Base-by-base conservation (phyloP, 2,888 invertebrate genomes). In the Eudemis profundana region DNA sequence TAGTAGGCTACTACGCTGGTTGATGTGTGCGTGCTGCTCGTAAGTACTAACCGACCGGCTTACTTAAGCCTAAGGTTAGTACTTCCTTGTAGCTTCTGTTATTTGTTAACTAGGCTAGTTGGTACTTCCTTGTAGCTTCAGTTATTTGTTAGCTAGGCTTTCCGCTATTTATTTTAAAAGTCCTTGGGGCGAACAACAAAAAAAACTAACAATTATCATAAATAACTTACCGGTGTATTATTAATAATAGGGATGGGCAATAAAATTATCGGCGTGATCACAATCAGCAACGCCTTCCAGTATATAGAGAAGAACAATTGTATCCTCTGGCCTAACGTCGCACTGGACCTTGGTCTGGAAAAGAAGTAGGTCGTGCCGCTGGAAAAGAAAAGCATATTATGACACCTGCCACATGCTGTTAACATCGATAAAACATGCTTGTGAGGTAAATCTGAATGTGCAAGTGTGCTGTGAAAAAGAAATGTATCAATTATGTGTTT, bases 231-330 rank as follows among this genome's bases (percentile, higher is more conserved):
- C 76, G 89, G 85, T 51, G 85, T 91, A 67, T 94, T 85, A 73
- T 95, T 92, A 10, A 93, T 47, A 4, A 95, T 82, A 66, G 96
- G 93, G 66, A 96, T 90, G 0, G 96, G 96, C 65, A 96, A 85
- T 23, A 96, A 87, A 10, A 95, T 62, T 3, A 97, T 71, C 0
- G 97, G 97, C 74, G 95, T 94, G 23, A 95, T 61, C 23, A 96
- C 89, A 29, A 96, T 94, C 61, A 96, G 91, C 0, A 96, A 74
- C 1, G 96, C 94, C 78, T 94, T 95, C 97, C 97, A 97, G 79
- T 96, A 96, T 68, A 95, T 93, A 36, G 89, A 82, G 4, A 95
- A 73, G 78, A 95, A 95, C 38, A 93, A 72, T 5, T 75, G 77
- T 33, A 91, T 66, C 68, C 92, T 75, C 68, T 89, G 90, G 61